phyloP scores from a whole-genome alignment of 2,113 vertebrate genomes.

The Eurystomus gularis region DNA sequence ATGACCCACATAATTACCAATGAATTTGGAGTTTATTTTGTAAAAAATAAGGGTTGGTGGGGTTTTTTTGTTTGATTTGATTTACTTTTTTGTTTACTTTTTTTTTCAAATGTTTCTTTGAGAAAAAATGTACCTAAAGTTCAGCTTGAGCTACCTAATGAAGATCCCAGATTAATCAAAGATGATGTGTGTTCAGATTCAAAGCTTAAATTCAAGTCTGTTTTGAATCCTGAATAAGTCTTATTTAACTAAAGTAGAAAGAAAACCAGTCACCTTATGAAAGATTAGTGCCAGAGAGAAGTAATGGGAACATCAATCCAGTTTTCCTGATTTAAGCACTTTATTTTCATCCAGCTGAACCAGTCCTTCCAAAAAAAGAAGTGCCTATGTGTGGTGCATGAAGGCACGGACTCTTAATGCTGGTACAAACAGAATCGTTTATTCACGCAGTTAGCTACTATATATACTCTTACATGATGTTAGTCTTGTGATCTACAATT shows the following conservation, averaged over 20 bases:
- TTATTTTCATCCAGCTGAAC: background rate
- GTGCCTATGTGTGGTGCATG: too few species aligned
- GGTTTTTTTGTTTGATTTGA: rapidly evolving
- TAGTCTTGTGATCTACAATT: too few species aligned
- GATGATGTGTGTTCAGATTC: background rate
- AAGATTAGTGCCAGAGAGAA: background rate
- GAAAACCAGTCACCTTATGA: background rate
- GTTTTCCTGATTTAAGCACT: background rate
- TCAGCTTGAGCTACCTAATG: background rate
- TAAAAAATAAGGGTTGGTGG: background rate
- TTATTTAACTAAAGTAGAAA: background rate
- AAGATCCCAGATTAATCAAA: background rate
- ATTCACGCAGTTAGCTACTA: too few species aligned
- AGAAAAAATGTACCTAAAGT: background rate
- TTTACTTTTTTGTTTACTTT: background rate
- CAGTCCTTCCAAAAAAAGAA: background rate
- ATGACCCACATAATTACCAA: background rate
- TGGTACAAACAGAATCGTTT: too few species aligned
- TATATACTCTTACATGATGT: too few species aligned
- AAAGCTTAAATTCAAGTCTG: background rate
- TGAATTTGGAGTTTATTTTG: background rate
- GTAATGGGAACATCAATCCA: background rate
- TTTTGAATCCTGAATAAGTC: background rate
- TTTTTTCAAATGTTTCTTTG: background rate
- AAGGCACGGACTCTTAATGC: too few species aligned